A percentile compares a stretch with the other conserved stretches of the same genome.
Conservation (phyloP, 2,113 vertebrate genomes). For the western clawed frog (Xenopus tropicalis) region UCB_Xtro_10.0 CM004445.2:63173001-63173500, state of each 20-base stretch:
- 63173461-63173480: too few relatives aligned
- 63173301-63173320: neutral
- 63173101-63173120: too few relatives aligned
- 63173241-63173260: slow-evolving; percentile 17
- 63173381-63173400: neutral
- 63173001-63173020: too few relatives aligned
- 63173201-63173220: neutral
- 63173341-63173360: slow-evolving; percentile 14
- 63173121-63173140: too few relatives aligned
- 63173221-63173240: neutral
- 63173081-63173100: too few relatives aligned
- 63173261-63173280: slow-evolving; percentile 5
- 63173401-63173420: neutral
- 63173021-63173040: too few relatives aligned
- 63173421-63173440: too few relatives aligned
- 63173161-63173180: neutral
- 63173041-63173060: too few relatives aligned
- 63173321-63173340: neutral
- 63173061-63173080: too few relatives aligned
- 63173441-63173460: too few relatives aligned
- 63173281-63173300: slow-evolving; percentile 3
- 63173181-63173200: neutral
- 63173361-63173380: slow-evolving; percentile 7
- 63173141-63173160: neutral
- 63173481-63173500: too few relatives aligned